Conservation (phyloP, 2,888 invertebrate species). For the Apotomis betuletana region DNA sequence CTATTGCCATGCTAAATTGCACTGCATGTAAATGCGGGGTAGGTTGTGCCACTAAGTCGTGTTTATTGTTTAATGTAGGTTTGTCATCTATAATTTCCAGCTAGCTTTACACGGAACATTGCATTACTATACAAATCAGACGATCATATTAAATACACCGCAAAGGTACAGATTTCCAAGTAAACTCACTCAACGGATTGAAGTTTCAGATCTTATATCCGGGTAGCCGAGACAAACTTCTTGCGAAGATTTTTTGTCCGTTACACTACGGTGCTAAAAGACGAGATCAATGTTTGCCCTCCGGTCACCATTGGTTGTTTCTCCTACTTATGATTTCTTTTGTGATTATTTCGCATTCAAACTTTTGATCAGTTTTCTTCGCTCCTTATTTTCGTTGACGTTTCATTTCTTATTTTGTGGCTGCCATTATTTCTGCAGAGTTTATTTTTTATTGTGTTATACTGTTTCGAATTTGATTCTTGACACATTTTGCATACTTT, state of each 20-base stretch:
- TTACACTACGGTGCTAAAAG: no score
- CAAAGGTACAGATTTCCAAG: background rate
- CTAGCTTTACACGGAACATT: no score
- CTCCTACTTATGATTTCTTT: background rate
- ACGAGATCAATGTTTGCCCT: slow-evolving; percentile 9
- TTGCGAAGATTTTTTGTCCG: slow-evolving; percentile 19
- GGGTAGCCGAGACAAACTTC: slow-evolving; percentile 12
- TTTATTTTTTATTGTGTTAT: no score
- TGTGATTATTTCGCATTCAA: background rate
- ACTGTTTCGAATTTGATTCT: no score
- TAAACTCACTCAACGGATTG: background rate
- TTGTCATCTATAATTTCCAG: no score
- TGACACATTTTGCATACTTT: background rate
- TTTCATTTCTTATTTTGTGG: background rate
- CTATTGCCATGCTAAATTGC: no score
- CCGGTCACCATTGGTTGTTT: background rate
- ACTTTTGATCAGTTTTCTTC: background rate
- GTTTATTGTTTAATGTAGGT: no score
- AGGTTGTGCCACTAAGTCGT: no score
- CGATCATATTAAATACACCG: no score
- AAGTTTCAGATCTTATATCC: slow-evolving; percentile 15
- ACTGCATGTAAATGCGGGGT: no score
- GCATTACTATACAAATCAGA: no score
- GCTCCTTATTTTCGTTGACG: background rate
- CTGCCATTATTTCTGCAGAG: no score